Conservation (phyloP, 2,888 invertebrate genomes). For the Stenchaetothrips biformis region DNA sequence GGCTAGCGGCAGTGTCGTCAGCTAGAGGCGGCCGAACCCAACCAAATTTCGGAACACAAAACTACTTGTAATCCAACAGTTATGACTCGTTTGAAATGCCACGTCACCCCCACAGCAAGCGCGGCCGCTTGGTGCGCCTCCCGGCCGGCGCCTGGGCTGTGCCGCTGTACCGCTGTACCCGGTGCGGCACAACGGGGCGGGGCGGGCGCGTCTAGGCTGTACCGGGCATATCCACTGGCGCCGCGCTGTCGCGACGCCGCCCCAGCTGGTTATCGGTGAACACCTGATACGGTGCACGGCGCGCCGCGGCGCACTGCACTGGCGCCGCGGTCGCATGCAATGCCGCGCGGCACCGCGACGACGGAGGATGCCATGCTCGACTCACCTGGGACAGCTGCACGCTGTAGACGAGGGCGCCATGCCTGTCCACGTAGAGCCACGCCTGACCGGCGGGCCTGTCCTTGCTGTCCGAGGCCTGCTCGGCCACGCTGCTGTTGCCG, state of each 20-base stretch:
- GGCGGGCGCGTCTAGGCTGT: background rate
- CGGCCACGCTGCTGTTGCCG: conserved; percentile 36
- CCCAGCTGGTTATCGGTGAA: background rate
- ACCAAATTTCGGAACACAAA: no score
- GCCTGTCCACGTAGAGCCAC: conserved; percentile 71
- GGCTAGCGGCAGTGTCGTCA: background rate
- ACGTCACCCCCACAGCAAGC: no score
- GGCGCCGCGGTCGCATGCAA: background rate
- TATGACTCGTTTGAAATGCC: no score
- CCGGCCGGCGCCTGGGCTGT: background rate
- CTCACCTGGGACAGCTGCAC: conserved; percentile 52
- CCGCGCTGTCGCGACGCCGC: background rate
- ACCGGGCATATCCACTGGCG: background rate
- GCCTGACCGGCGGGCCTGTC: conserved; percentile 58
- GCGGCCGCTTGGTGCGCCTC: no score
- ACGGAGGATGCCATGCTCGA: conserved; percentile 25
- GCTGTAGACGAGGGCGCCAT: conserved; percentile 72
- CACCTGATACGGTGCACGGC: background rate
- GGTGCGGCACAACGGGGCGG: background rate
- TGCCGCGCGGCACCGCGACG: background rate
- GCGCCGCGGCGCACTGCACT: background rate
- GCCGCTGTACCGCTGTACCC: background rate
- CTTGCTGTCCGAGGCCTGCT: conserved; percentile 46
- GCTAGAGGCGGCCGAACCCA: no score
- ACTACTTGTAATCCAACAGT: no score